Percentiles rank a stretch among this genome's conserved stretches.
These are phyloP conservation scores for Dinoponera quadriceps DNA, from an alignment of 1,140 invertebrate species.

Conservation along the genomic window DNA sequence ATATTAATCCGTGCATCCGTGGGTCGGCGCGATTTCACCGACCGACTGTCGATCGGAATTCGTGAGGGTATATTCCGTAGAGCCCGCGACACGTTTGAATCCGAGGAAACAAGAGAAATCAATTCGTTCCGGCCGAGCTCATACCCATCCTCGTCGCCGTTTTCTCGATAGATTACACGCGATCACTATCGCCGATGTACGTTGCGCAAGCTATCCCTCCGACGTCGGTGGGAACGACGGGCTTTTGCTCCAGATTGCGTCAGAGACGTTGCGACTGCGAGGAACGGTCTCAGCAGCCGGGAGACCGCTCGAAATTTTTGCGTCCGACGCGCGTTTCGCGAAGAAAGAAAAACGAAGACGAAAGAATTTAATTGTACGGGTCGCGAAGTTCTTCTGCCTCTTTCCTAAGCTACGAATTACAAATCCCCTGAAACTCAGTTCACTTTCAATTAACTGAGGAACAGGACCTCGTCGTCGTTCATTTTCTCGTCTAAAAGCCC, in stretches of 20 bases:
- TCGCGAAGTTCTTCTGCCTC: background rate
- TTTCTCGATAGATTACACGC: conserved; percentile 40
- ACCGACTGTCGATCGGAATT: background rate
- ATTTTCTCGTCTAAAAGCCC: no score
- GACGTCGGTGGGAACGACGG: conserved; percentile 53
- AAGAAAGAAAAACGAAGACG: background rate
- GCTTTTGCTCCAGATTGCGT: conserved; percentile 69
- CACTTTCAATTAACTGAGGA: no score
- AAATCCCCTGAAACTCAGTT: no score
- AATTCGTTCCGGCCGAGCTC: conserved; percentile 11
- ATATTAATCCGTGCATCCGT: conserved; percentile 28
- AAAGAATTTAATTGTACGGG: conserved; percentile 3
- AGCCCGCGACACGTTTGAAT: background rate
- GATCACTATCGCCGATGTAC: conserved; percentile 48
- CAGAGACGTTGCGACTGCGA: conserved; percentile 32
- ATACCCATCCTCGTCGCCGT: conserved; percentile 19
- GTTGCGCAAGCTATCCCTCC: conserved; percentile 61
- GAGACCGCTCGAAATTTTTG: background rate
- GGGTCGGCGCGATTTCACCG: conserved; percentile 11
- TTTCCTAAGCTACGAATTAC: no score
- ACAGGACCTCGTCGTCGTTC: no score
- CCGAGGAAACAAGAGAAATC: conserved; percentile 39
- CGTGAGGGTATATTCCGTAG: background rate
- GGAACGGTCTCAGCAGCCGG: background rate
- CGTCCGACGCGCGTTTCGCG: background rate